Evolutionary conservation across 2,888 invertebrate genomes (phyloP).

Genomic region (Epinotia ramella): DNA sequence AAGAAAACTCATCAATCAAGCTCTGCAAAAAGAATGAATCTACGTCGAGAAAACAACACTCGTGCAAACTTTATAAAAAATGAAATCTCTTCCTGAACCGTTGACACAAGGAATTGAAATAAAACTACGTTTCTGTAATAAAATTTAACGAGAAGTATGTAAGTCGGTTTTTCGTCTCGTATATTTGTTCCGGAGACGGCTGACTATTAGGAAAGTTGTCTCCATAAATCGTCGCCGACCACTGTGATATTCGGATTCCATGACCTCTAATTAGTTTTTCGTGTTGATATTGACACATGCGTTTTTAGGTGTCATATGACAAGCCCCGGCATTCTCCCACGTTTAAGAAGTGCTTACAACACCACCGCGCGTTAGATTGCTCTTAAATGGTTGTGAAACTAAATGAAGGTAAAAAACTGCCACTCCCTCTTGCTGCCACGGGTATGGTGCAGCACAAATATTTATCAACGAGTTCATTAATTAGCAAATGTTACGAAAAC

Average conservation of each 20-base stretch:
- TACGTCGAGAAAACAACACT: slow-evolving; percentile 65
- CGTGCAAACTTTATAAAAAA: slow-evolving; percentile 66
- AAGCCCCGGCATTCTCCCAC: slow-evolving; percentile 50
- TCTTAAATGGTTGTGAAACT: slow-evolving; percentile 57
- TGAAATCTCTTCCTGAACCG: slow-evolving; percentile 57
- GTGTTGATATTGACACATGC: slow-evolving; percentile 31
- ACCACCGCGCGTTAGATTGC: slow-evolving; percentile 50
- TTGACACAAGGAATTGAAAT: slow-evolving; percentile 67
- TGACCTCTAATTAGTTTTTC: slow-evolving; percentile 32
- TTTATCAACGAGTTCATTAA: slow-evolving; percentile 59
- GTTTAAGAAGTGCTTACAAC: slow-evolving; percentile 52
- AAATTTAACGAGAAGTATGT: slow-evolving; percentile 51
- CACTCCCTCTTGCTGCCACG: slow-evolving; percentile 53
- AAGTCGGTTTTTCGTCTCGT: slow-evolving; percentile 28
- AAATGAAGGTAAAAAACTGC: slow-evolving; percentile 54
- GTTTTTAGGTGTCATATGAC: slow-evolving; percentile 42
- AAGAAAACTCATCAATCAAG: slow-evolving; percentile 79
- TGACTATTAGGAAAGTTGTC: slow-evolving; percentile 6
- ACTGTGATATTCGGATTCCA: slow-evolving; percentile 11
- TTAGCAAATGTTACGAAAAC: slow-evolving; percentile 61
- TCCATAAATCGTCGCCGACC: slow-evolving; percentile 2
- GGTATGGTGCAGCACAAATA: slow-evolving; percentile 49
- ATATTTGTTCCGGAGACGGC: slow-evolving; percentile 10
- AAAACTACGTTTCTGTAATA: slow-evolving; percentile 55
- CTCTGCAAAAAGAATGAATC: slow-evolving; percentile 67